Evolutionary conservation across 2,797 vertebrate genomes (phyloP), one percentile per base, ranked within the genome.

Genomic region (Gadopsis bispinosus): DNA sequence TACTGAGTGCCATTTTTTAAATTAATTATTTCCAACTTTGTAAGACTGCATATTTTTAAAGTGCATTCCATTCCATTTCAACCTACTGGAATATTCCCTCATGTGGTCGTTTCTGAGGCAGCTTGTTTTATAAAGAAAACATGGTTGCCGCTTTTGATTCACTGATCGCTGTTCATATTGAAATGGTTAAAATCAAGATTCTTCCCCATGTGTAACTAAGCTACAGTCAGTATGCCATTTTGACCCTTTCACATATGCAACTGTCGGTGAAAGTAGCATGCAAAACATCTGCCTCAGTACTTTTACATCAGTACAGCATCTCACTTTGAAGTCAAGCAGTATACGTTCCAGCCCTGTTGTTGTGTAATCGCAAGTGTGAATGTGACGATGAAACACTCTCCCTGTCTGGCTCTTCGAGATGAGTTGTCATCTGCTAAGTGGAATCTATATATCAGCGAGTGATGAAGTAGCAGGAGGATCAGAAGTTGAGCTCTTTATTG

Each of bases 371-470:
- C 26, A 29, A 54, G 14, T n/a, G 50, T 39, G 35, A 8, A 17
- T 39, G 64, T 9, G 33, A 22, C 19, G 16, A 63, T 63, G 9
- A 74, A 47, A 37, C 14, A 12, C 20, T 29, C 29, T 33, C 16
- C 5, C 10, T 20, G 5, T 22, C 37, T 63, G 59, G 26, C 26
- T 63, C 26, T 31, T 3, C 26, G 19, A 47, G 20, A 26, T 45
- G 35, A 60, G n/a, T 53, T 54, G 26, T 63, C 12, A 70, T 63
- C 19, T 43, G 33, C 6, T 7, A 65, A 51, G 11, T 17, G 41
- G 26, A 60, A 41, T 68, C 60, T 63, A 14, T 54, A n/a, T 54
- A n/a, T 54, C n/a, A 39, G 55, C 47, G 54, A 41, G n/a, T 62
- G 43, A 20, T 41, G 19, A 64, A 58, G 10, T 2, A 71, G 12